Percentiles rank a stretch among this genome's conserved stretches.
Evolutionary conservation across 2,797 vertebrate genomes (phyloP).

Genomic region (Acanthiza pusilla): DNA sequence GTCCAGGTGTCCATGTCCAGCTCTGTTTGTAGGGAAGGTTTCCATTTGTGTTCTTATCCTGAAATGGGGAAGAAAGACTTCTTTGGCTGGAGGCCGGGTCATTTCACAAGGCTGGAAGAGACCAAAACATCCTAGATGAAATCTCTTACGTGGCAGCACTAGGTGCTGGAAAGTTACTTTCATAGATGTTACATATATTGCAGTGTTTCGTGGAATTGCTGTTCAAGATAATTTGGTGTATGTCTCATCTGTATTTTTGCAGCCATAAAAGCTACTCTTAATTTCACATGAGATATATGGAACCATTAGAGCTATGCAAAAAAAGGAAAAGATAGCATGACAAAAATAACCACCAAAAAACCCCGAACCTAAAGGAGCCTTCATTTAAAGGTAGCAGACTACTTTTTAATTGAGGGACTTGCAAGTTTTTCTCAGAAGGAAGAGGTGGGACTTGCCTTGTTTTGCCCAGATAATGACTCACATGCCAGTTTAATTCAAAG

Average conservation of each 20-base stretch:
- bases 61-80: neutral
- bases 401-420: neutral
- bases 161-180: neutral
- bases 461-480: neutral
- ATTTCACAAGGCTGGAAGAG: neutral
- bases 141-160: neutral
- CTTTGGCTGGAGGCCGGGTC: neutral
- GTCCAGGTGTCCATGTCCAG: neutral
- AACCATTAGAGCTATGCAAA: neutral
- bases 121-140: neutral
- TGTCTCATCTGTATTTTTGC: neutral
- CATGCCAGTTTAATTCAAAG: neutral
- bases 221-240: neutral
- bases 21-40: neutral
- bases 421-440: neutral
- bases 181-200: neutral
- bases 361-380: neutral
- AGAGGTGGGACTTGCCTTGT: neutral
- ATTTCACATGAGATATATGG: neutral
- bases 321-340: neutral
- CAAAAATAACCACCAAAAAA: accelerated
- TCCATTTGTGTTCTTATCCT: neutral
- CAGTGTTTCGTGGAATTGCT: neutral
- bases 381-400: neutral
- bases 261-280: neutral